Base-by-base conservation (phyloP, 2,113 vertebrate genomes). In the Cavia aperea region DNA sequence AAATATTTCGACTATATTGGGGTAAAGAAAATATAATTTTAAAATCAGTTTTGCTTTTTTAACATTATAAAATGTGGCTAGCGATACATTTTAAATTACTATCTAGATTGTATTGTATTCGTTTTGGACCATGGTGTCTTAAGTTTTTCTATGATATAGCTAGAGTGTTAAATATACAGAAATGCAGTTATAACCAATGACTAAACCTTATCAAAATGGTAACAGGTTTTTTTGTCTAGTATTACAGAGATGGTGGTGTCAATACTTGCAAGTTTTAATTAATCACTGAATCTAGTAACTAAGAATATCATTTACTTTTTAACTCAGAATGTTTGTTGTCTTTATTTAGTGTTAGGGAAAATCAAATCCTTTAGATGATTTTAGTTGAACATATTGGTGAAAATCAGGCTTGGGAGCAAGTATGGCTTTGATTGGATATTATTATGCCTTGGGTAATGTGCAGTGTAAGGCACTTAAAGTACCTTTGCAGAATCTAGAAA, bases 331-430 rank as follows among this genome's bases (percentile, higher is more conserved):
- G 56, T 54, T 62, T 46, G 5, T 24, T 49, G n/a, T 60, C 16
- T 93, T 89, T 86, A 68, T 60, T 91, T 94, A 29, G 15, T 89
- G 46, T 88, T 92, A 81, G 70, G 92, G 39, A 66, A 83, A 81
- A 73, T 75, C 70, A 72, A 65, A 65, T 93, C 86, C 24, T 49
- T 68, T 54, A 81, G 70, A 72, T 87, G 51, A 66, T 82, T 81
- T 86, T 90, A 92, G 7, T 51, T 4, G 33, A 60, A 26, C 6
- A 82, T 81, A 73, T 90, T 86, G 15, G 7, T 89, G 19, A 62
- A 51, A 90, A 89, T 39, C 62, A 2, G 2, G 12, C 56, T 21
- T 33, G 62, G 29, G 21, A 46, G 88, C 16, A 66, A 33, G 5
- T 4, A 24, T 82, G 33, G 31, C 58, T 93, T 78, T 51, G 24